A percentile compares a stretch with the other conserved stretches of the same genome.
Evolutionary conservation across 1,140 invertebrate species (phyloP).

Genomic region (Phocides pigmalion): DNA sequence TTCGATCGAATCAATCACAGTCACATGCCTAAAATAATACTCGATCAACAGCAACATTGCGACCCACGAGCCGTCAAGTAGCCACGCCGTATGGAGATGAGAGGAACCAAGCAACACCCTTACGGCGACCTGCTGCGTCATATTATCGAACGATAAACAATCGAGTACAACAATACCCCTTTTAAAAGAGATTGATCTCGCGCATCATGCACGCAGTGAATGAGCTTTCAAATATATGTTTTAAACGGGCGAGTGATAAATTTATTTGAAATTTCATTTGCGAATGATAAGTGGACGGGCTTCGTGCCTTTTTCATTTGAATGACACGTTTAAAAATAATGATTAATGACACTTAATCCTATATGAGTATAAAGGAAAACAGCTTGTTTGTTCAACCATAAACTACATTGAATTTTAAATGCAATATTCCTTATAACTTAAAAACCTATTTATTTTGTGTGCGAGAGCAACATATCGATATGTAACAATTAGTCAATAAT

Average conservation of each 20-base stretch:
- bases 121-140: conserved; percentile 54
- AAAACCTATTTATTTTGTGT: too few relatives aligned
- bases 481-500: too few relatives aligned
- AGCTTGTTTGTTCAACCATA: too few relatives aligned
- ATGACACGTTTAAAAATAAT: neutral
- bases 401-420: too few relatives aligned
- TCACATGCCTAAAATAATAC: conserved; percentile 79
- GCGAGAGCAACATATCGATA: too few relatives aligned
- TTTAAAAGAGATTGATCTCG: conserved; percentile 47
- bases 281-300: conserved; percentile 9
- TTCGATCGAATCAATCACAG: conserved; percentile 79
- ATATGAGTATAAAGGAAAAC: neutral
- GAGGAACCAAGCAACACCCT: conserved; percentile 53
- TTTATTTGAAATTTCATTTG: conserved; percentile 31
- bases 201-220: conserved; percentile 24
- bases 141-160: conserved; percentile 53
- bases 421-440: too few relatives aligned
- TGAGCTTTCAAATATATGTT: conserved; percentile 24
- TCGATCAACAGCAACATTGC: conserved; percentile 60
- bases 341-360: conserved; percentile 1
- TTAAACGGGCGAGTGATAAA: conserved; percentile 21
- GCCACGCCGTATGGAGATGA: conserved; percentile 59
- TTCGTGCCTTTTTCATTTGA: neutral
- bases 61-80: conserved; percentile 46
- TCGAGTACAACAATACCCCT: conserved; percentile 34